Evolutionary conservation across 2,797 vertebrate species (phyloP), one percentile per base, ranked within the genome.

Genomic region (Clarias fuscus): DNA sequence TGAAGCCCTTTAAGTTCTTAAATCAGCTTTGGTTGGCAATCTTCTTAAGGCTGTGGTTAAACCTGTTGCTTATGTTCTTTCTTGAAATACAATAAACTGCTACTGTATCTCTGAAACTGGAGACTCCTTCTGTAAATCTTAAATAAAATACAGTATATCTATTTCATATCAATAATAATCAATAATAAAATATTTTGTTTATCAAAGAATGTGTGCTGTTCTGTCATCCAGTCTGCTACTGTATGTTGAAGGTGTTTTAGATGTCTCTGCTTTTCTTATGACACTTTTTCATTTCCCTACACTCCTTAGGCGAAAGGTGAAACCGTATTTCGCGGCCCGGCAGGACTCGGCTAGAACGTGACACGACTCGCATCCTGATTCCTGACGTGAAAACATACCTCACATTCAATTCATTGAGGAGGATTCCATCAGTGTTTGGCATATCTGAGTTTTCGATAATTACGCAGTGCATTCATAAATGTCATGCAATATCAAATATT

Each of bases 401-500:
- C 18, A 40, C 3, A 17, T 40, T 13, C 13, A 33, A 37, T 79
- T n/a, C 10, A 1, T 40, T 7, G 20, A 62, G 33, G 77, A 79
- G 11, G 33, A 61, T 24, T 79, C 77, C 77, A 5, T 81, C 61
- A 18, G 15, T 14, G 30, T 20, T 61, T 11, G 56, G 56, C 67
- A 10, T 53, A 56, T 40, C 82, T 5, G n/a, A 43, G 72, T 40
- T 61, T 61, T n/a, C n/a, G 8, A 62, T 73, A 65, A 56, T 70
- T 81, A 58, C 59, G 24, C 71, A 24, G 71, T 58, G 17, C 64
- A 64, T 84, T 86, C 20, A 84, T 86, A 84, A 86, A 85, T 85
- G 85, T 43, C 87, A 75, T 14, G 48, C 40, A 58, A 80, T 83
- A 88, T 86, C 88, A 85, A 85, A 88, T 89, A 88, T 89, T 82